Conservation (phyloP, 2,113 vertebrate species). For the Nestor notabilis region DNA sequence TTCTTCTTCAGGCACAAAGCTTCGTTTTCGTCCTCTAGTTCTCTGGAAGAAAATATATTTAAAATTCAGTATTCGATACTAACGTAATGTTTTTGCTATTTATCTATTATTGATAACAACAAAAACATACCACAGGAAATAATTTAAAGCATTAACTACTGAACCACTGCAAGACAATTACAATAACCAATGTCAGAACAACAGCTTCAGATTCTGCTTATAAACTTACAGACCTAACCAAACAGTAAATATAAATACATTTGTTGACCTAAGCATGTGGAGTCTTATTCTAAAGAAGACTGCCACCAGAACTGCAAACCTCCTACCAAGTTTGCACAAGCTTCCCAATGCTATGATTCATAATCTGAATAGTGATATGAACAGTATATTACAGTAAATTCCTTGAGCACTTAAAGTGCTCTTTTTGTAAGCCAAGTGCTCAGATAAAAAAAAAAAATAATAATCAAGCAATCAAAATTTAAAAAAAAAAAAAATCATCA, state of each 20-base stretch:
- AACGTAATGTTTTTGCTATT: neutral
- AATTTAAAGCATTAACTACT: neutral
- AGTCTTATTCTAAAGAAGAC: neutral
- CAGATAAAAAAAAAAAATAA: neutral
- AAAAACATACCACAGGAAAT: neutral
- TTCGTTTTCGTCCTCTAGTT: constrained; percentile 95
- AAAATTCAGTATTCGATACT: neutral
- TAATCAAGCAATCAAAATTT: neutral
- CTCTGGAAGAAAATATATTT: constrained; percentile 82
- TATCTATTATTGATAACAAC: neutral
- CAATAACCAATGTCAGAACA: neutral
- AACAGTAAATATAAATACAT: neutral
- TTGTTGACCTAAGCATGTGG: neutral
- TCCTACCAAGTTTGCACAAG: neutral
- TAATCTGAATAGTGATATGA: neutral
- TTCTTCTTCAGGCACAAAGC: constrained; percentile 90
- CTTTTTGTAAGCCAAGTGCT: neutral
- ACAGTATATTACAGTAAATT: neutral
- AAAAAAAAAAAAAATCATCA: neutral
- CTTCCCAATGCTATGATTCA: neutral
- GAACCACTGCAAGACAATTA: neutral
- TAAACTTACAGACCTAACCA: neutral
- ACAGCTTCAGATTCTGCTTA: neutral
- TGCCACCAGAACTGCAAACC: neutral
- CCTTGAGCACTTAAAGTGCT: neutral